phyloP scores from a whole-genome alignment of 2,888 invertebrate species.

The Listrodromus nycthemerus region DNA sequence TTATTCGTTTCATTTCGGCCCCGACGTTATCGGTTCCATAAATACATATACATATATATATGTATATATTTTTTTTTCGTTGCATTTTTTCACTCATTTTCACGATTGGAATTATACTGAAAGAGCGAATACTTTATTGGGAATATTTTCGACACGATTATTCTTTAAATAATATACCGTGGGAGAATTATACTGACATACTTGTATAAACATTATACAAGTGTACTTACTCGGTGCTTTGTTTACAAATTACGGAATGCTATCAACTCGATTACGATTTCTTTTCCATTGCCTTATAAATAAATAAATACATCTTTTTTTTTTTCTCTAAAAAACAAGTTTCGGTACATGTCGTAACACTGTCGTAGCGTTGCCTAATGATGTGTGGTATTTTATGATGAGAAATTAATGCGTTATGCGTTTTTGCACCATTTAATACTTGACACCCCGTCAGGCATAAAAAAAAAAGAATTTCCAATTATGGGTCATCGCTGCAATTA shows the following conservation, averaged over 20 bases:
- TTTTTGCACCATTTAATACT: neutral
- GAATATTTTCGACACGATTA: neutral
- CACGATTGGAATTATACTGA: neutral
- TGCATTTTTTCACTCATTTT: neutral
- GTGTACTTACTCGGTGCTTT: too few species aligned
- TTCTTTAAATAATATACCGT: neutral
- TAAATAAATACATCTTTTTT: too few species aligned
- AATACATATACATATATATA: neutral
- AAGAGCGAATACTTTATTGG: neutral
- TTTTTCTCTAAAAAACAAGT: too few species aligned
- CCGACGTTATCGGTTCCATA: neutral
- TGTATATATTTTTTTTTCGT: neutral
- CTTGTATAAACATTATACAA: too few species aligned
- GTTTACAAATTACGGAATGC: too few species aligned
- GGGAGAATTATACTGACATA: neutral
- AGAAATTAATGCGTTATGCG: neutral
- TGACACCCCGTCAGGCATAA: neutral
- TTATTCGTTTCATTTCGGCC: neutral
- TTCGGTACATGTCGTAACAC: too few species aligned
- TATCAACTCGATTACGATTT: too few species aligned
- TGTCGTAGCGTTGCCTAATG: too few species aligned
- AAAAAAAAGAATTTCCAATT: slow-evolving; percentile 31
- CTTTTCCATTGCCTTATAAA: too few species aligned
- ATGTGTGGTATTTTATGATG: neutral
- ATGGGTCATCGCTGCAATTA: neutral